These are phyloP conservation scores for Parascotia fuliginaria DNA, from an alignment of 2,888 invertebrate species.

Conservation along the genomic window DNA sequence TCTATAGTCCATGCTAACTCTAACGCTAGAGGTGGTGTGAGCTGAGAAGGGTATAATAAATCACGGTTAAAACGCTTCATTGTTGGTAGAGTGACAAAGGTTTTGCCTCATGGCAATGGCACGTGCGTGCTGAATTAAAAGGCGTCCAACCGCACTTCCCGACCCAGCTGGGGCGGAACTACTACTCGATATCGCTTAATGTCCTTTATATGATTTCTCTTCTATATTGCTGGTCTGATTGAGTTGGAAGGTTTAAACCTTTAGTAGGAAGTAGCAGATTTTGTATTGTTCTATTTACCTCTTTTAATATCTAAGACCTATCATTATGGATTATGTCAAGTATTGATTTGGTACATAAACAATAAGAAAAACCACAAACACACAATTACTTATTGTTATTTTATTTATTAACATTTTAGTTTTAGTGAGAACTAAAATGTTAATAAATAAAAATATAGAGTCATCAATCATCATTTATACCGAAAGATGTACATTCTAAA, in stretches of 20 bases:
- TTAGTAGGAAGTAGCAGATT: not conserved
- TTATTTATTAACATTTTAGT: too few relatives aligned
- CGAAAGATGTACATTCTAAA: too few relatives aligned
- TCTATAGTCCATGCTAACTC: not conserved
- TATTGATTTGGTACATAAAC: too few relatives aligned
- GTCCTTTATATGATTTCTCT: constrained; percentile 5
- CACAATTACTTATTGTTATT: too few relatives aligned
- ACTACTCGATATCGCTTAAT: constrained; percentile 27
- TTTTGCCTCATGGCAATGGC: constrained; percentile 51
- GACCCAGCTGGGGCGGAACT: constrained; percentile 19
- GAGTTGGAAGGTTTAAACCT: not conserved
- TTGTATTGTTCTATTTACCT: too few relatives aligned
- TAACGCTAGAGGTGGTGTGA: constrained; percentile 14
- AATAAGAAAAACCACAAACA: too few relatives aligned
- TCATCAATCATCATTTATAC: too few relatives aligned
- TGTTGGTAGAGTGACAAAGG: constrained; percentile 66
- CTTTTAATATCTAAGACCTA: too few relatives aligned
- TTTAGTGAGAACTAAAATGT: too few relatives aligned
- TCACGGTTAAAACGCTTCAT: constrained; percentile 66
- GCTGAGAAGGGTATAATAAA: constrained; percentile 57
- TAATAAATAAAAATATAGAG: too few relatives aligned
- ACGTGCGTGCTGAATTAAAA: constrained; percentile 61
- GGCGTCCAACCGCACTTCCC: constrained; percentile 50
- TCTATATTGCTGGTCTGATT: not conserved
- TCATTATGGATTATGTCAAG: too few relatives aligned